Conservation (phyloP, 2,113 vertebrate species). For the Tragelaphus imberbis region DNA sequence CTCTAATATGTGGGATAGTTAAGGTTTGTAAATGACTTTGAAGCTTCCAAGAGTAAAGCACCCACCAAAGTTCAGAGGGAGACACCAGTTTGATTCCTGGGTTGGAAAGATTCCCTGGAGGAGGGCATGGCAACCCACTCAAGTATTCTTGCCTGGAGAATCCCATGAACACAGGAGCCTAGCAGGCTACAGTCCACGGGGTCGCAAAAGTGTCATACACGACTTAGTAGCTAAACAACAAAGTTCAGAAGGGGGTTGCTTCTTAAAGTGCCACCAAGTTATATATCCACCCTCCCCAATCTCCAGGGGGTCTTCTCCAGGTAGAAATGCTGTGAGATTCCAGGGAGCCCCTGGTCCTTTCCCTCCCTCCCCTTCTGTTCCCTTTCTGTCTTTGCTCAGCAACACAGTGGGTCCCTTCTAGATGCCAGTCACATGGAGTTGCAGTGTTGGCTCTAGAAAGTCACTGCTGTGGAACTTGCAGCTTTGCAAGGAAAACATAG, state of each 20-base stretch:
- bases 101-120: not conserved
- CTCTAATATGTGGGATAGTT: not conserved
- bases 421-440: not conserved
- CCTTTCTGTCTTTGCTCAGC: not conserved
- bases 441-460: not conserved
- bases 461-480: not conserved
- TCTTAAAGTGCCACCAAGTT: not conserved
- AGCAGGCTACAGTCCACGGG: not conserved
- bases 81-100: not conserved
- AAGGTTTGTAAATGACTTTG: conserved; percentile 32
- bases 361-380: not conserved
- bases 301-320: not conserved
- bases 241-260: not conserved
- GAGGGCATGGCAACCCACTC: not conserved
- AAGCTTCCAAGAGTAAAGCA: not conserved
- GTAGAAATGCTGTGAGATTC: not conserved
- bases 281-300: no score
- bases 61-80: not conserved
- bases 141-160: not conserved
- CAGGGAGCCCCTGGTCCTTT: not conserved
- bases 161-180: not conserved
- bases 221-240: not conserved
- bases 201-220: not conserved
- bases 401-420: not conserved
- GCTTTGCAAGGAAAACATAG: not conserved